Conservation (phyloP, 1,140 invertebrate species). For the Tetramorium parvispinum region DNA sequence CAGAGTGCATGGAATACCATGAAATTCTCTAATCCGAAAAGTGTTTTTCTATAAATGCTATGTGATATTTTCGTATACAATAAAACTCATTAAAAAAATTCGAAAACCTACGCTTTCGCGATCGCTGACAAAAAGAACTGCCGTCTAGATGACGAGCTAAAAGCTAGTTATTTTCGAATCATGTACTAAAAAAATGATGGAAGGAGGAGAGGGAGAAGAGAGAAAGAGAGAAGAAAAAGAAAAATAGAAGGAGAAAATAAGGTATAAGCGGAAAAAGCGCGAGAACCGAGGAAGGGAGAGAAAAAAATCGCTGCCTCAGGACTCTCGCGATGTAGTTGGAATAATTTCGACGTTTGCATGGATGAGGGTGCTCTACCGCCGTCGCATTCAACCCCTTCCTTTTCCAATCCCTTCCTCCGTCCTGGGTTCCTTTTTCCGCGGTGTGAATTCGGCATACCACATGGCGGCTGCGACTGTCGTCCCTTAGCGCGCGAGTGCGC, state of each 20-base stretch:
- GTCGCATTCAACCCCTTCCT: slow-evolving; percentile 19
- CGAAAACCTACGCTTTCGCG: neutral
- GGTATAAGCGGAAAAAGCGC: neutral
- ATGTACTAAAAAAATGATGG: neutral
- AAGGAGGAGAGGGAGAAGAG: too few species aligned
- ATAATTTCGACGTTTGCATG: slow-evolving; percentile 80
- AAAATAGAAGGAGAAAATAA: too few species aligned
- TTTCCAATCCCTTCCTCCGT: neutral
- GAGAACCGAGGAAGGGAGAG: neutral
- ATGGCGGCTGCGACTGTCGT: slow-evolving; percentile 49
- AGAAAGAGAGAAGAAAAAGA: too few species aligned
- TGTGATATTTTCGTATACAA: neutral
- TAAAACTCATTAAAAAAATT: neutral
- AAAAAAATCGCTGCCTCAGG: slow-evolving; percentile 57
- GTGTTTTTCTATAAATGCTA: too few species aligned
- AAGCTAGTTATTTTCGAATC: slow-evolving; percentile 34
- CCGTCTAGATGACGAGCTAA: neutral
- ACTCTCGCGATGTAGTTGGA: slow-evolving; percentile 67
- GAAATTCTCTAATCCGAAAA: neutral
- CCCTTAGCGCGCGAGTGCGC: slow-evolving; percentile 25
- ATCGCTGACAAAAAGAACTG: slow-evolving; percentile 17
- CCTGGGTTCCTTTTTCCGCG: neutral
- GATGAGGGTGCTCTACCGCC: slow-evolving; percentile 63
- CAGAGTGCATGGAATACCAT: neutral
- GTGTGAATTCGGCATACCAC: slow-evolving; percentile 46